A percentile compares a stretch with the other conserved stretches of the same genome.
Conservation (phyloP, 53 echinoderm and acorn worm species). For the Astropecten irregularis region DNA sequence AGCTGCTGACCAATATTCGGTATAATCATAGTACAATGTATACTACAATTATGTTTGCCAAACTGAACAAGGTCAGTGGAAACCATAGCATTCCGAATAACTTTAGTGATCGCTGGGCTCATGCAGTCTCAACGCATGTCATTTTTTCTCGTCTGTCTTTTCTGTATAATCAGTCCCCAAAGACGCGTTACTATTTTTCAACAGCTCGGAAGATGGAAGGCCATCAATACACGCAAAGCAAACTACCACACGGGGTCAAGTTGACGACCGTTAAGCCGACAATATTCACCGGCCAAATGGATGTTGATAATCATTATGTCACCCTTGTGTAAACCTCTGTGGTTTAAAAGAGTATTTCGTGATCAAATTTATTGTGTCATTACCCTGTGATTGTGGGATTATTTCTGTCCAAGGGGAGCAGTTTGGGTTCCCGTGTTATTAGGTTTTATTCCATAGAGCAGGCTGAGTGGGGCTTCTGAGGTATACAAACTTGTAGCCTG, state of each 20-base stretch:
- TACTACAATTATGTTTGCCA: too few species aligned
- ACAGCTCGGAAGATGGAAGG: neutral
- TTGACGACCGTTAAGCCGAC: neutral
- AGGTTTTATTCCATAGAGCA: neutral
- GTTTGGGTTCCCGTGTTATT: neutral
- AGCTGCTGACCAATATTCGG: too few species aligned
- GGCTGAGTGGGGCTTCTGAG: neutral
- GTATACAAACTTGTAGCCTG: neutral
- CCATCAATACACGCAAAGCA: neutral
- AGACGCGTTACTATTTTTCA: neutral
- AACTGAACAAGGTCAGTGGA: too few species aligned
- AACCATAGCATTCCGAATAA: too few species aligned
- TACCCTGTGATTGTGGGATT: conserved; percentile 12
- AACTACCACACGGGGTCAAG: neutral
- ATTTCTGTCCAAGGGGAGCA: conserved; percentile 19
- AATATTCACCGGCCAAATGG: neutral
- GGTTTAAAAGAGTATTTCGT: neutral
- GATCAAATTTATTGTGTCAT: conserved; percentile 38
- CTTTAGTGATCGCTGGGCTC: too few species aligned
- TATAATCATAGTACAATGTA: too few species aligned
- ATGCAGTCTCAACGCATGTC: too few species aligned
- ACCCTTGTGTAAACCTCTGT: conserved; percentile 5
- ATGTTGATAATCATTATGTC: conserved; percentile 6
- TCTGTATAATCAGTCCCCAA: neutral
- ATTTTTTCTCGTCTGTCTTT: too few species aligned